Base-by-base conservation (phyloP, 2,113 vertebrate species). In the Rhabdomys dilectus region DNA sequence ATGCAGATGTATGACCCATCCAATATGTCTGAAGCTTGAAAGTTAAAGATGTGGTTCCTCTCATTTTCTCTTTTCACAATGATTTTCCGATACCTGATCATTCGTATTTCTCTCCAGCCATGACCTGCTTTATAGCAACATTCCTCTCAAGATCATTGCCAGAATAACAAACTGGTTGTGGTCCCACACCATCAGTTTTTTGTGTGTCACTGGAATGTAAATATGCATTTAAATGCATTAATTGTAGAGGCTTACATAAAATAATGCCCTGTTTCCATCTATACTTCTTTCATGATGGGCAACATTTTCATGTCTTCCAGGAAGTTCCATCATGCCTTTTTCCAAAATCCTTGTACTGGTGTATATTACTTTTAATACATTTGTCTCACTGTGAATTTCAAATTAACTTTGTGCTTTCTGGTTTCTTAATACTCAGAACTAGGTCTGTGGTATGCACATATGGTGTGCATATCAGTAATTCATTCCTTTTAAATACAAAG, bases 341-440 rank as follows among this genome's bases (percentile, higher is more conserved):
- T 72, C 31, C 24, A 82, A 42, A 51, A 48, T 16, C 7, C 31
- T 21, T 60, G 7, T 34, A 72, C 24, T 82, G 62, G 70, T 17
- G 7, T 76, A 31, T 19, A 80, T 85, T 45, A 89, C 4, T 82
- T 90, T 81, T 86, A 48, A 70, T 87, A 81, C 39, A 22, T 31
- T 88, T 88, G 45, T 91, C 39, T 42, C 60, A 22, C 39, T 84
- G 26, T 88, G 45, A 93, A 78, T 12, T 42, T 95, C 51, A 93
- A 36, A 84, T 91, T 77, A 68, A 19, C 13, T 72, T 88, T 88
- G 29, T 36, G 12, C 2, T 81, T 29, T 64, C 56, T 93, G 53
- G 26, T 82, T 82, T 88, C 24, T 94, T 90, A 34, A 68, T 29
- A 45, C 15, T 86, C 48, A 51, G n/a, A 73, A 89, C 80, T 68